Evolutionary conservation across 2,888 invertebrate species (phyloP), one percentile per base, ranked within the genome.

Genomic region (Holacanthella duospinosa): DNA sequence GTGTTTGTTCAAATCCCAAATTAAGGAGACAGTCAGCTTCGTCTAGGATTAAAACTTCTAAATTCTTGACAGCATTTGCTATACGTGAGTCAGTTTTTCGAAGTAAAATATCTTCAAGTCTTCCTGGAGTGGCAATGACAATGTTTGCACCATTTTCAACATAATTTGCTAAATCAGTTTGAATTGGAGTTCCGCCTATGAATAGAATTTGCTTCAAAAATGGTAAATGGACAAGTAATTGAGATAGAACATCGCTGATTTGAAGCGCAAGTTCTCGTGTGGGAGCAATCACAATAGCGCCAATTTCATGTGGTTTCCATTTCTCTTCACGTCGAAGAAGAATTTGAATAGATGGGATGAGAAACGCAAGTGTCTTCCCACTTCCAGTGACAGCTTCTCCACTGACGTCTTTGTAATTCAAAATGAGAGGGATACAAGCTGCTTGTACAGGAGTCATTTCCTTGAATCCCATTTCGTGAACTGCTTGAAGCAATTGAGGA

Each of bases 361-460:
- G 79, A 78, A 97, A 99, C 0, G 97, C 94, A 44, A 99, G 78
- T 0, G 97, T 99, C 80, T 99, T 99, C 0, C 99, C 99, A 68
- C 96, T 96, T 2, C 99, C 99, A 1, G 99, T 99, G 0, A 97
- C 93, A 2, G 99, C 97, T 79, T 99, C 96, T 0, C 91, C 97
- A 0, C 93, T 94, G 19, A 99, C 94, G 82, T 99, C 99, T 78
- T 95, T 96, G 73, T 90, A 89, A 9, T 85, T 84, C 60, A 96
- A 77, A 60, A 99, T 80, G 61, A 93, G 80, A 0, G 94, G 94
- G 74, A 95, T 94, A 61, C 89, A 86, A 0, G 92, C 90, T 2
- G 89, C 87, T 77, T 82, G 82, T 1, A 84, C 83, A 12, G 85
- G 84, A 27, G 85, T 85, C 81, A 84, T 82, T 19, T 76, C 75